Base-by-base conservation (phyloP, 2,888 invertebrate species). In the Orgyia antiqua region DNA sequence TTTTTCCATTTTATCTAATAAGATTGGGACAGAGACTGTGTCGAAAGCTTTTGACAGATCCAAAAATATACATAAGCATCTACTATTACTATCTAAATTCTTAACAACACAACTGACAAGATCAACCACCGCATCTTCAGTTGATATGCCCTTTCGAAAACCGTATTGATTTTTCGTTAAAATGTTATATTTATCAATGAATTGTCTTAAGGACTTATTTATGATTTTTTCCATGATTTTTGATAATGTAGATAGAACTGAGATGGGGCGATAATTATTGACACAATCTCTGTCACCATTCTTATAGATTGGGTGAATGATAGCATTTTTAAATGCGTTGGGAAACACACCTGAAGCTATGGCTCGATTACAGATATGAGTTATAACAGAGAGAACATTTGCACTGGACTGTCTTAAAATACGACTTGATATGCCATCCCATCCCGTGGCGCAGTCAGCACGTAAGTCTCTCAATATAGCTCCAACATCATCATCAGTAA, bases 251-350 rank as follows among this genome's bases (percentile, higher is more conserved):
- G 24, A 10, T 24, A 24, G 8, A 4, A 24, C 8, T 4, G 24
- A 24, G 10, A 24, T 24, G 5, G 24, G 12, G 8, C 24, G 24
- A 12, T 24, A 24, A 8, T 24, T 24, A 10, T 24, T 24, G 24
- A 24, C 24, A 12, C 24, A 24, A 12, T 8, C 12, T 24, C 24
- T 24, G 24, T 24, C 12, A 4, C 24, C 24, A 12, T 12, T 8
- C 12, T 24, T 24, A 12, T 24, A 10, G 7, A 24, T 24, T 7
- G 24, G 24, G 24, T 12, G 24, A 11, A 24, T 24, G 4, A 24
- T 3, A 6, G 24, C 11, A 2, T 12, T 1, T 4, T 24, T 24
- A 1, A 24, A 24, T 11, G 5, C 2, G 1, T 11, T 11, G 1
- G 24, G 24, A 24, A 24, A 24, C n/a, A 15, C 15, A 4, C 15